phyloP scores from a whole-genome alignment of 92 coral and sea anemone genomes.

The Porites lobata region DNA sequence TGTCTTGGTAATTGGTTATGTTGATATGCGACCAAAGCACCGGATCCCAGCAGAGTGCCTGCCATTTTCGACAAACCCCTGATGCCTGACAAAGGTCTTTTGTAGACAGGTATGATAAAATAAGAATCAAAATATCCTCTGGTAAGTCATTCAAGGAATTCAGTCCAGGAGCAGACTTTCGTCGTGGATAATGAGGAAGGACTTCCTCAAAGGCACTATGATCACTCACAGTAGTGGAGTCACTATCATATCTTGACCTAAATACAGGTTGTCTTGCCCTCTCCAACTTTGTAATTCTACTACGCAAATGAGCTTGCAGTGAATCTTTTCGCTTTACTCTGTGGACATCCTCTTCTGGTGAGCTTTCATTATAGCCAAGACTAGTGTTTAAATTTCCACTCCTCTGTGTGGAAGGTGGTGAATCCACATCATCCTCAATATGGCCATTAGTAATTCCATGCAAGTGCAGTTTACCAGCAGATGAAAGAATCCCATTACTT shows the following conservation, averaged over 20 bases:
- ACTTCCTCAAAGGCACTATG: conserved; percentile 77
- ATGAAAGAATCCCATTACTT: conserved; percentile 22
- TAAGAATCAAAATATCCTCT: conserved; percentile 83
- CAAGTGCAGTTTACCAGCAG: conserved; percentile 4
- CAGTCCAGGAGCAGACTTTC: conserved; percentile 34
- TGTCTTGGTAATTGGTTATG: conserved; percentile 86
- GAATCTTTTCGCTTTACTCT: conserved; percentile 83
- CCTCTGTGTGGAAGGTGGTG: conserved; percentile 43
- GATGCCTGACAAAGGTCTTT: conserved; percentile 87
- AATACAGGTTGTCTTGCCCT: conserved; percentile 37
- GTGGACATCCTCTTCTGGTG: conserved; percentile 62
- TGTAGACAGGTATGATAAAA: conserved; percentile 85
- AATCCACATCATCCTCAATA: conserved; percentile 30
- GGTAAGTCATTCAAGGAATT: conserved; percentile 80
- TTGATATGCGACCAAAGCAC: conserved; percentile 84
- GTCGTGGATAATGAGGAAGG: conserved; percentile 38
- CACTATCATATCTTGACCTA: conserved; percentile 80
- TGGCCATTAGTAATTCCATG: conserved; percentile 2
- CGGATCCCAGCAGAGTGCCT: conserved; percentile 96
- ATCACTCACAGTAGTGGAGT: conserved; percentile 89
- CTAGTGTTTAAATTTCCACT: conserved; percentile 62
- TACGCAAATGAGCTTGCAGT: conserved; percentile 85
- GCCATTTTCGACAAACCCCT: conserved; percentile 95
- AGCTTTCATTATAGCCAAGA: conserved; percentile 80
- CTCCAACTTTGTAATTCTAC: conserved; percentile 73